Percentiles rank a stretch among this genome's conserved stretches.
These are phyloP conservation scores for Parnassius apollo DNA, from an alignment of 2,888 invertebrate genomes.

Conservation along the genomic window DNA sequence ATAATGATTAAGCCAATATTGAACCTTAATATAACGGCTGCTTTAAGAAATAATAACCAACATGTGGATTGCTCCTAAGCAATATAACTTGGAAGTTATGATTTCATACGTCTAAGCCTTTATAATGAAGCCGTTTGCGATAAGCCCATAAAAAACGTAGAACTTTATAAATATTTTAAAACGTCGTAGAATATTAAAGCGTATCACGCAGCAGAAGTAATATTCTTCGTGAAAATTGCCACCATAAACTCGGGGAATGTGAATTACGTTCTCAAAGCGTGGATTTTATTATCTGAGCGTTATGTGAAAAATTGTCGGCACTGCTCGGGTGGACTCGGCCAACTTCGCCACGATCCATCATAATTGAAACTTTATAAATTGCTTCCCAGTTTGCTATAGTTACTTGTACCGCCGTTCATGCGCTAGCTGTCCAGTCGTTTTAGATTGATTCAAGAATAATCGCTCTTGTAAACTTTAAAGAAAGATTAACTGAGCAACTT, in stretches of 20 bases:
- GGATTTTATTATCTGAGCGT: conserved; percentile 69
- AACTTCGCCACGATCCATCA: conserved; percentile 62
- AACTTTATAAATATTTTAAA: conserved; percentile 76
- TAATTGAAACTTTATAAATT: conserved; percentile 77
- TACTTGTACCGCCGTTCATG: conserved; percentile 33
- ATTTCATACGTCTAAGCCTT: conserved; percentile 36
- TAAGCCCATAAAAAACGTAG: conserved; percentile 32
- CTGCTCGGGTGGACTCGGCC: conserved; percentile 41
- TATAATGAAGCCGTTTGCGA: conserved; percentile 45
- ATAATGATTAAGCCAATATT: too few species aligned
- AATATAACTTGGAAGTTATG: conserved; percentile 18
- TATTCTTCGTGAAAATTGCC: conserved; percentile 69
- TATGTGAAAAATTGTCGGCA: conserved; percentile 58
- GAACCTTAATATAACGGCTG: conserved; percentile 5
- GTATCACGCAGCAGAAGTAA: conserved; percentile 63
- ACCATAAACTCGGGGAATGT: conserved; percentile 66
- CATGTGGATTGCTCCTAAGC: conserved; percentile 8
- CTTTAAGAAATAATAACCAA: conserved; percentile 4
- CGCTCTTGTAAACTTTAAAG: conserved; percentile 26
- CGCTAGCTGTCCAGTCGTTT: conserved; percentile 37
- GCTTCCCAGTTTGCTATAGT: conserved; percentile 60
- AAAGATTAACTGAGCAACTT: conserved; percentile 11
- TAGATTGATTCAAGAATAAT: conserved; percentile 44
- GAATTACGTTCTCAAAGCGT: conserved; percentile 71
- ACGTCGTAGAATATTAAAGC: conserved; percentile 71